Evolutionary conservation across 1,140 invertebrate species (phyloP), one percentile per base, ranked within the genome.

Genomic region (Nephila pilipes): DNA sequence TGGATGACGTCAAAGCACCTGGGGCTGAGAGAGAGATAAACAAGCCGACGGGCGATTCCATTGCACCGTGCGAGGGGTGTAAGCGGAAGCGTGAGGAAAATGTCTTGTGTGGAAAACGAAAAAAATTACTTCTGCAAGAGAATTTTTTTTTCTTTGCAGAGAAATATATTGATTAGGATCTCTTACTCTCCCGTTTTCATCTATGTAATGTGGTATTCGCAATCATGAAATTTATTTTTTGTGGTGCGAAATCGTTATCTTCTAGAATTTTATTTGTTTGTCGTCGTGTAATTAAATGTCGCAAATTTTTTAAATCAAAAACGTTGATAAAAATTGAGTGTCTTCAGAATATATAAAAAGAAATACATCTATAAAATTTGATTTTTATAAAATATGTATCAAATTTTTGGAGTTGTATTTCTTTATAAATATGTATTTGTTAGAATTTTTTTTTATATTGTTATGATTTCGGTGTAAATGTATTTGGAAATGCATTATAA

Each of bases 1-100:
- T 69, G 46, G 38, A 54, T 54, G 91, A 93, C 91, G 91, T 93
- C 91, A 93, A 85, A 85, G 91, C 91, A 93, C 85, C 91, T 93
- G 91, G 91, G 85, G 83, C 55, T 93, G 63, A 75, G 58, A 63
- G 83, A 79, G 81, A 93, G 91, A 80, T 93, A 93, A 93, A 93
- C 91, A 93, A 93, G 91, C 83, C 85, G 91, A 83, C 75, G 22
- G 91, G 38, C 54, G 83, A 57, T 29, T 87, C 85, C 91, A 87
- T 87, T 87, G 25, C 29, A 29, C 38, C 14, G 22, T 8, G 22
- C 60, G 85, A 63, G 91, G 83, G 91, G 55, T 58, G 38, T 29
- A 16, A 54, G 46, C 46, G 46, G 46, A 46, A 4, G 83, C 16
- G 16, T 29, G 16, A 65, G 36, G 60, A 69, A 69, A 65, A 14